Evolutionary conservation across 2,888 invertebrate genomes (phyloP), one percentile per base, ranked within the genome.

Genomic region (Dicranocentrus wangi): DNA sequence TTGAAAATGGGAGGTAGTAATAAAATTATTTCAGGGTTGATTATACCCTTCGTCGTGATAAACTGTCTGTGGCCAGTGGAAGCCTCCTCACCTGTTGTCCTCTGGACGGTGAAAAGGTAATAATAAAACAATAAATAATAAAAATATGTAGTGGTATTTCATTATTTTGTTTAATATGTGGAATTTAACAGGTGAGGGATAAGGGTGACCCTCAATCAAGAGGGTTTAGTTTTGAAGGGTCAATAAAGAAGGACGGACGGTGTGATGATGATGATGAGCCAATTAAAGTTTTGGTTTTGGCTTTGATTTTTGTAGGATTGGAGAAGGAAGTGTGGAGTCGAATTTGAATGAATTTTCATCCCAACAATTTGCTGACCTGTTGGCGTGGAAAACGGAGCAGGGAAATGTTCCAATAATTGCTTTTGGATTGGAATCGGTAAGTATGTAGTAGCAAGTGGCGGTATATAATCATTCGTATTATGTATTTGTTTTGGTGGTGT

Each of bases 31-130:
- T 15, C 39, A 42, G 19, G 23, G 21, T 39, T 73, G 10, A n/a
- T n/a, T n/a, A 7, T 68, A 47, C n/a, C 60, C 27, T 10, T 25
- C 8, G 8, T 66, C 0, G 17, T 76, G 19, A 21, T 68, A 2
- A 68, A 32, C n/a, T n/a, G 32, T 17, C 27, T 76, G 17, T 76
- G 76, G 58, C 23, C 23, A 2, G 28, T 43, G 7, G 66, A 76
- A 0, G 68, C 66, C 7, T 68, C 76, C 0, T 76, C 76, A 7
- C 76, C 76, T 2, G 76, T 68, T 19, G 76, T 76, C 10, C 28
- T 76, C n/a, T 76, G 76, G 76, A 68, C 76, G 3, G 2, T 76
- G n/a, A 76, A 76, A 76, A 76, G 76, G 76, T 76, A 28, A 32
- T 25, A 32, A 23, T 21, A 53, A 21, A 39, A 39, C 5, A 39